phyloP scores from a whole-genome alignment of 30 jellyfish, hydroid and myxozoan genomes.

The Morbakka virulenta region DNA sequence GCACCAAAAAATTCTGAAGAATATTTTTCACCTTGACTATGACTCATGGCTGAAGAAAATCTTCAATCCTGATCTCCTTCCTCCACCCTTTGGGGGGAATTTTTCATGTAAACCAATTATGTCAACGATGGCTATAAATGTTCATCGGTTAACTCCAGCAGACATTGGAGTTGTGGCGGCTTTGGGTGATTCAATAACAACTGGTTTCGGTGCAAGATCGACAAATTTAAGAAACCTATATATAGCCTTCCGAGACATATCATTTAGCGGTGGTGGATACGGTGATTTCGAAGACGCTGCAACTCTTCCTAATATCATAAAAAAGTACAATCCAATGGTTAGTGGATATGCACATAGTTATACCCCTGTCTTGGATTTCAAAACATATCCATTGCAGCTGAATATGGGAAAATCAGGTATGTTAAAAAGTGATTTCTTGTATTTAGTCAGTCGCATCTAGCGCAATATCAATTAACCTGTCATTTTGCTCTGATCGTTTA shows the following conservation, averaged over 20 bases:
- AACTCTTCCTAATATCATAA: constrained; percentile 77
- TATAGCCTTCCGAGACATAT: constrained; percentile 64
- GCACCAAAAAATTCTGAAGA: constrained; percentile 22
- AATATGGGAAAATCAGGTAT: constrained; percentile 62
- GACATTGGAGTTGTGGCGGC: constrained; percentile 80
- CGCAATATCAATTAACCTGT: too few relatives aligned
- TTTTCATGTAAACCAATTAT: constrained; percentile 21
- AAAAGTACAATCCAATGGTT: constrained; percentile 63
- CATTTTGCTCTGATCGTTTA: too few relatives aligned
- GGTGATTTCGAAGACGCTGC: constrained; percentile 41
- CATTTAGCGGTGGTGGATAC: constrained; percentile 87
- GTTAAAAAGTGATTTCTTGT: too few relatives aligned
- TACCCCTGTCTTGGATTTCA: constrained; percentile 51
- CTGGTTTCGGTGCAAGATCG: constrained; percentile 90
- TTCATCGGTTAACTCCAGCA: constrained; percentile 66
- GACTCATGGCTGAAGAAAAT: constrained; percentile 45
- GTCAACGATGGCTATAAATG: constrained; percentile 22
- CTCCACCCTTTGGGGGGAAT: constrained; percentile 21
- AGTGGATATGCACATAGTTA: constrained; percentile 50
- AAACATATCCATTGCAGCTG: background rate
- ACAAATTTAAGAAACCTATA: constrained; percentile 39
- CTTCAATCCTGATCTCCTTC: background rate
- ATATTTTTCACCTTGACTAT: constrained; percentile 31
- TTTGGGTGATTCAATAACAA: constrained; percentile 75
- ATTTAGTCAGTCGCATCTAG: too few relatives aligned